Evolutionary conservation across 35 echinoderm and acorn worm species (phyloP).

Genomic region (Diadema setosum): DNA sequence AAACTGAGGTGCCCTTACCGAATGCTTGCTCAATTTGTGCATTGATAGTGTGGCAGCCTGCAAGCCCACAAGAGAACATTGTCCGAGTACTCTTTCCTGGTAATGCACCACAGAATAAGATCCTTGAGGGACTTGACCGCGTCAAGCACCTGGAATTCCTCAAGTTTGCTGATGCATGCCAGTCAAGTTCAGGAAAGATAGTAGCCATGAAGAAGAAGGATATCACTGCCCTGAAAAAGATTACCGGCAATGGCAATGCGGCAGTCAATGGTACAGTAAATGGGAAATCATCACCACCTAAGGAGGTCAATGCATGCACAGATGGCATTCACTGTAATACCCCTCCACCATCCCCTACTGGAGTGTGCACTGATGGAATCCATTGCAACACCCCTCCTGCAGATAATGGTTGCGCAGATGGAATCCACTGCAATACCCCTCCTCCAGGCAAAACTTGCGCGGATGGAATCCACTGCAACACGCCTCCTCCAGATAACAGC

Average conservation of each 20-base stretch:
- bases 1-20: constrained; percentile 64
- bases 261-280: constrained; percentile 75
- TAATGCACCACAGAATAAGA: constrained; percentile 94
- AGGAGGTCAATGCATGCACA: constrained; percentile 31
- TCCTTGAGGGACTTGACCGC: constrained; percentile 91
- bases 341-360: constrained; percentile 70
- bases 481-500: constrained; percentile 33
- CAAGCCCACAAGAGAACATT: constrained; percentile 79
- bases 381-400: constrained; percentile 73
- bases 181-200: constrained; percentile 50
- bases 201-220: constrained; percentile 32
- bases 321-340: constrained; percentile 84
- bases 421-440: constrained; percentile 70
- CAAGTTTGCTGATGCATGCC: constrained; percentile 57
- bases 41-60: constrained; percentile 97
- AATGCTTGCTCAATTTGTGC: constrained; percentile 94
- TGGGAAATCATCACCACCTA: constrained; percentile 30
- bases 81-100: constrained; percentile 95
- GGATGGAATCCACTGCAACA: constrained; percentile 63
- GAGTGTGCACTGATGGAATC: constrained; percentile 54
- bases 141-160: constrained; percentile 93
- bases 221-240: neutral
- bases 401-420: constrained; percentile 62
- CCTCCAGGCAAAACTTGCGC: constrained; percentile 7
- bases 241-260: constrained; percentile 3